These are phyloP conservation scores for Nephrotoma guestfalica DNA, from an alignment of 2,888 invertebrate species.

Conservation along the genomic window DNA sequence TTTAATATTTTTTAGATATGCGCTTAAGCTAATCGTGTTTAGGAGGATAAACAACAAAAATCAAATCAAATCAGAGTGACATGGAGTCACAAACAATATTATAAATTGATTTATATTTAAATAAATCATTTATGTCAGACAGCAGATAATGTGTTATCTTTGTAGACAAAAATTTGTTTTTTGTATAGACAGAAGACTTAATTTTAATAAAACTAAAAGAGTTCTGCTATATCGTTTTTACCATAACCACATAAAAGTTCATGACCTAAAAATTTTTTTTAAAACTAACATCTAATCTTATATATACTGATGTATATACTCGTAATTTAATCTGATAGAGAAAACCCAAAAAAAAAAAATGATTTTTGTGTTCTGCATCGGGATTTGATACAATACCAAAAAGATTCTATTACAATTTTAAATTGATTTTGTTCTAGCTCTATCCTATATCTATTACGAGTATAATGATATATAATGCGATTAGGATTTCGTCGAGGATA, in stretches of 20 bases:
- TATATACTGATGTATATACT: not conserved
- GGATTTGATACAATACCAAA: not conserved
- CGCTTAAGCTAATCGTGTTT: not conserved
- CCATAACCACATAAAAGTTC: not conserved
- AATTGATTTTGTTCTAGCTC: not conserved
- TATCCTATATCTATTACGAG: not conserved
- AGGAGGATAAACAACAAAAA: not conserved
- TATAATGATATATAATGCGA: not conserved
- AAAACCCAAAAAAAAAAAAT: not conserved
- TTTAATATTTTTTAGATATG: not conserved
- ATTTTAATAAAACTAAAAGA: not conserved
- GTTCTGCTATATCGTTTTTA: not conserved
- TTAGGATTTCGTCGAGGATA: not conserved
- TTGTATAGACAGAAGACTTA: not conserved
- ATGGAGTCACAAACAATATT: not conserved
- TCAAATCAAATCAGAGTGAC: not conserved
- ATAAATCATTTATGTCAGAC: not conserved
- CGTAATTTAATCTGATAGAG: not conserved
- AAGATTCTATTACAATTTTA: not conserved
- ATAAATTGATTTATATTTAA: not conserved
- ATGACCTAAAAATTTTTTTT: not conserved
- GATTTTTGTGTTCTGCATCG: not conserved
- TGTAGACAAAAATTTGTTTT: not conserved
- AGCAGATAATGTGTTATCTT: not conserved
- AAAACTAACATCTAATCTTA: not conserved